A percentile compares a stretch with the other conserved stretches of the same genome.
phyloP scores from a whole-genome alignment of 2,797 vertebrate genomes.

The Chanos chanos region DNA sequence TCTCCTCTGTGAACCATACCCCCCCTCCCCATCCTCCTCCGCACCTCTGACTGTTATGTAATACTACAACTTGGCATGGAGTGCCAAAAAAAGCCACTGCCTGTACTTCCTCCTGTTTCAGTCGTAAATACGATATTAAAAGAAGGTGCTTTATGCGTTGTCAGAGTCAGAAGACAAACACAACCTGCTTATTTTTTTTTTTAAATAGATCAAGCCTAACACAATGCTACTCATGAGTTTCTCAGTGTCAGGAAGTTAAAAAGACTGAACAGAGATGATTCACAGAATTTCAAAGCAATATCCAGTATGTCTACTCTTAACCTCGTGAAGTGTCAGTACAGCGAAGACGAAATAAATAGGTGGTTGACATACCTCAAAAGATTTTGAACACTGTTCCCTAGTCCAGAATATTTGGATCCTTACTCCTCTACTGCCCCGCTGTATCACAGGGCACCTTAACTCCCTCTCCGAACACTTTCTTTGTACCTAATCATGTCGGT shows the following conservation, averaged over 20 bases:
- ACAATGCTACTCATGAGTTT: background rate
- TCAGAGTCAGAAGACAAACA: no score
- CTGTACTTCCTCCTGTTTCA: slow-evolving; percentile 42
- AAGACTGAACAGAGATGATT: no score
- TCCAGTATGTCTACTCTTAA: no score
- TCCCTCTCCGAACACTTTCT: slow-evolving; percentile 17
- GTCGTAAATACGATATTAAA: slow-evolving; percentile 14
- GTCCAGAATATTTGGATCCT: background rate
- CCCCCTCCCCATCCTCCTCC: slow-evolving; percentile 18
- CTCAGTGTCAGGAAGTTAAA: background rate
- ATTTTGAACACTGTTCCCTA: background rate
- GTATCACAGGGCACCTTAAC: slow-evolving; percentile 20
- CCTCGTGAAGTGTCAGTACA: no score
- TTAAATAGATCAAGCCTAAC: background rate
- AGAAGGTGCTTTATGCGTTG: background rate
- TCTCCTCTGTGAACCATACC: no score
- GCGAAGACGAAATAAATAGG: no score
- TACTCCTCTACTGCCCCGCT: background rate
- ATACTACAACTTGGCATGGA: slow-evolving; percentile 49
- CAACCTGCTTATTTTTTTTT: background rate
- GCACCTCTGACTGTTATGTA: slow-evolving; percentile 56
- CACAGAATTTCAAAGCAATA: no score
- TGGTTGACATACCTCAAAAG: no score
- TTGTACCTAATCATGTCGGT: slow-evolving; percentile 33
- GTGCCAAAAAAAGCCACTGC: slow-evolving; percentile 21